Conservation (phyloP, 92 coral and sea anemone genomes). For the Actinostola sp. region DNA sequence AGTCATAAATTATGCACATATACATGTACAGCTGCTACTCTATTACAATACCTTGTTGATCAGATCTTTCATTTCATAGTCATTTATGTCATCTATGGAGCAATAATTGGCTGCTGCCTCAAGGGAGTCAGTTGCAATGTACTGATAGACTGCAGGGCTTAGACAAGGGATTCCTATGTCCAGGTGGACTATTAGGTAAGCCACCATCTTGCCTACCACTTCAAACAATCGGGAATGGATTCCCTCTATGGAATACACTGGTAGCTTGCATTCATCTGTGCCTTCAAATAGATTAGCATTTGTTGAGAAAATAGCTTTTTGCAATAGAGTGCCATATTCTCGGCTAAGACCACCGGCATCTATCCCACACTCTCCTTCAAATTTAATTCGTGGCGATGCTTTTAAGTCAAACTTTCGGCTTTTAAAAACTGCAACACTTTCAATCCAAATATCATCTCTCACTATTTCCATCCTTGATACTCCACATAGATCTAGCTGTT, state of each 20-base stretch:
- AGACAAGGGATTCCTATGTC: constrained; percentile 57
- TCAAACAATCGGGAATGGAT: constrained; percentile 43
- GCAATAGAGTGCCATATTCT: constrained; percentile 55
- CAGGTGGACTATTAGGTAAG: constrained; percentile 33
- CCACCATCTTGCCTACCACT: constrained; percentile 47
- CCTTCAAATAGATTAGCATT: constrained; percentile 64
- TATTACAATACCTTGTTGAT: constrained; percentile 62
- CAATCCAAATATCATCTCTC: constrained; percentile 51
- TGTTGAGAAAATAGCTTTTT: constrained; percentile 42
- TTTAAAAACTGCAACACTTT: constrained; percentile 47
- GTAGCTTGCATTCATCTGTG: constrained; percentile 40
- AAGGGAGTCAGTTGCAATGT: constrained; percentile 47
- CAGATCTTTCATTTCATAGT: constrained; percentile 40
- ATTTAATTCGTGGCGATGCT: constrained; percentile 32
- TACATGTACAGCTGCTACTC: no score
- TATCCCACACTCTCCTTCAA: constrained; percentile 58
- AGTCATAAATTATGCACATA: no score
- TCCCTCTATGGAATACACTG: constrained; percentile 43
- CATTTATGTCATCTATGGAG: constrained; percentile 44
- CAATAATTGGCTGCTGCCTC: constrained; percentile 27
- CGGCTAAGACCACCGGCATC: constrained; percentile 58
- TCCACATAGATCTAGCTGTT: constrained; percentile 24
- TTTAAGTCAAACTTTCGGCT: constrained; percentile 31
- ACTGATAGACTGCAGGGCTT: constrained; percentile 49
- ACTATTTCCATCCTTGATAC: constrained; percentile 30